Conservation (phyloP, 2,888 invertebrate species). For the Drosophila sordidula region DNA sequence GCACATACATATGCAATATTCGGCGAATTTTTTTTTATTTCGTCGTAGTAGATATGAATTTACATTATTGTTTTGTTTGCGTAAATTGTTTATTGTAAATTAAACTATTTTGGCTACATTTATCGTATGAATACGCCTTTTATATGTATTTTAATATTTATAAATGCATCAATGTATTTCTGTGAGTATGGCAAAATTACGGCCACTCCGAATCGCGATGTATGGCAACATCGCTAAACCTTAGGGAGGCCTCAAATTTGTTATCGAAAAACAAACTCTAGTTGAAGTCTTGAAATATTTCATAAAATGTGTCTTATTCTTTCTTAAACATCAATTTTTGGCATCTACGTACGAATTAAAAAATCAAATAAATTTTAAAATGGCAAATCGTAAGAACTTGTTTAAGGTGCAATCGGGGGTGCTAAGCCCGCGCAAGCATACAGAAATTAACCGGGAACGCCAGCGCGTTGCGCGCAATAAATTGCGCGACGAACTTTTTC, state of each 20-base stretch:
- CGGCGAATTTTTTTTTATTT: constrained; percentile 25
- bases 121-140: neutral
- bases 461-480: constrained; percentile 59
- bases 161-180: constrained; percentile 22
- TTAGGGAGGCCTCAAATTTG: neutral
- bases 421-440: constrained; percentile 51
- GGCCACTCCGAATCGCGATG: constrained; percentile 29
- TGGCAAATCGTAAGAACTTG: constrained; percentile 42
- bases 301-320: constrained; percentile 2
- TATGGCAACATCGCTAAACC: constrained; percentile 7
- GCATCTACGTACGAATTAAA: neutral
- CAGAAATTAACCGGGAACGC: constrained; percentile 54
- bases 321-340: constrained; percentile 12
- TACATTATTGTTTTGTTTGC: neutral
- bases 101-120: neutral
- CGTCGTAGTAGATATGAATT: neutral
- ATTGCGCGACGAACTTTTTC: constrained; percentile 60
- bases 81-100: neutral
- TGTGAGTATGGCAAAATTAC: neutral
- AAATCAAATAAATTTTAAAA: neutral
- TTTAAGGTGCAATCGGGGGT: constrained; percentile 44
- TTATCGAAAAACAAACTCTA: neutral
- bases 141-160: constrained; percentile 11
- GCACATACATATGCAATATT: constrained; percentile 29
- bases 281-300: neutral